Base-by-base conservation (phyloP, 2,797 vertebrate genomes). In the Thunnus albacares region DNA sequence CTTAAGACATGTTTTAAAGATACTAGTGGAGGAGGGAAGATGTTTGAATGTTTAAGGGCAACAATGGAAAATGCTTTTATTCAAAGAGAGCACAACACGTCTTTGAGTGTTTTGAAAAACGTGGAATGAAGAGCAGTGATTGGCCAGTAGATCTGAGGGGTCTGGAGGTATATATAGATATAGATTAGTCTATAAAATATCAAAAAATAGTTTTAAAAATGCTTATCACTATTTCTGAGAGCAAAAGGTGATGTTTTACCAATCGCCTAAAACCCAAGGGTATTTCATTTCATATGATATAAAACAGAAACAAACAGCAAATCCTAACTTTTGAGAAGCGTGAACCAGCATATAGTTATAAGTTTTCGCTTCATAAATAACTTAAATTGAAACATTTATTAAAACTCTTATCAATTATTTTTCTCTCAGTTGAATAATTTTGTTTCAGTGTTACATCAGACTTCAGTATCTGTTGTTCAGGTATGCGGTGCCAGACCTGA, bases 401-500 rank as follows among this genome's bases (percentile, higher is more conserved):
- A 4, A 66, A 55, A 20, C 41, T 49, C 24, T 35, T 55, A 24
- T 12, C n/a, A 41, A 45, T 67, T 66, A 30, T 30, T 30, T 22
- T 71, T 11, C 6, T 38, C 22, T 35, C 20, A 51, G 26, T 14
- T 17, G 1, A n/a, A 17, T 66, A 4, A 49, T 68, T 56, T 57
- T 15, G 26, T 60, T 52, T 60, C 10, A 47, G n/a, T 26, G 2
- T 24, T 61, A 2, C 28, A 38, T 6, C 15, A 13, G 10, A 55
- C 33, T 7, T 51, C 8, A 51, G 18, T 63, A 72, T 75, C 33
- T 73, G 56, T 52, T 35, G 65, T 77, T 87, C 77, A 77, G 73
- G 74, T 79, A 47, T 65, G 83, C 64, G 51, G 75, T 75, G 67
- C 43, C 73, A 91, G 89, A 88, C 83, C 43, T 79, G 80, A 85